Percentiles rank a stretch among this genome's conserved stretches.
These are phyloP conservation scores for Lytechinus pictus DNA, from an alignment of 35 echinoderm and acorn worm species.

Conservation along the genomic window DNA sequence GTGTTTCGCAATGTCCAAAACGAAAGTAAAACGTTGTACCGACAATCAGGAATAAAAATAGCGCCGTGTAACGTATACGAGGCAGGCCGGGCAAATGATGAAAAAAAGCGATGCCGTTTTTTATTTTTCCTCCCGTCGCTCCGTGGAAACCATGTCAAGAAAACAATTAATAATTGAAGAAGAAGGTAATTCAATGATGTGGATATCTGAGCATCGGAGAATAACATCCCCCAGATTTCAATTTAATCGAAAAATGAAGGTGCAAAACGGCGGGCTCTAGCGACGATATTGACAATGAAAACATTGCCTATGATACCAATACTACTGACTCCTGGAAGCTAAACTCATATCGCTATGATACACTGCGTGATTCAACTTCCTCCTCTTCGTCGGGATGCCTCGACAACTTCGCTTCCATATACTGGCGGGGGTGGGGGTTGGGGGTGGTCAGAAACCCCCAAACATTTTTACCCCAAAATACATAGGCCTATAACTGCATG, in stretches of 20 bases:
- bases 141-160: neutral
- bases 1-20: neutral
- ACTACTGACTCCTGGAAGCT: neutral
- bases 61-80: neutral
- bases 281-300: neutral
- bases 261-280: neutral
- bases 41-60: neutral
- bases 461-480: no score
- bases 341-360: neutral
- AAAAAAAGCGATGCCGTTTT: neutral
- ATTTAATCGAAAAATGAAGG: neutral
- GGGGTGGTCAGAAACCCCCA: no score
- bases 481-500: no score
- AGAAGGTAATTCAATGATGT: conserved; percentile 19
- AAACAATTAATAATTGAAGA: conserved; percentile 21
- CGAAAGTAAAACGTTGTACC: neutral
- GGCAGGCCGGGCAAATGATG: neutral
- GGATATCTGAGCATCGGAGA: neutral
- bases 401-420: neutral
- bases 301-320: neutral
- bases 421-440: no score
- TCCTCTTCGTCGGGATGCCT: neutral
- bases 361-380: neutral
- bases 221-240: conserved; percentile 4
- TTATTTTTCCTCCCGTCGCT: neutral